Percentiles rank a stretch among this genome's conserved stretches.
phyloP scores from a whole-genome alignment of 2,888 invertebrate species.

The Melanargia galathea region DNA sequence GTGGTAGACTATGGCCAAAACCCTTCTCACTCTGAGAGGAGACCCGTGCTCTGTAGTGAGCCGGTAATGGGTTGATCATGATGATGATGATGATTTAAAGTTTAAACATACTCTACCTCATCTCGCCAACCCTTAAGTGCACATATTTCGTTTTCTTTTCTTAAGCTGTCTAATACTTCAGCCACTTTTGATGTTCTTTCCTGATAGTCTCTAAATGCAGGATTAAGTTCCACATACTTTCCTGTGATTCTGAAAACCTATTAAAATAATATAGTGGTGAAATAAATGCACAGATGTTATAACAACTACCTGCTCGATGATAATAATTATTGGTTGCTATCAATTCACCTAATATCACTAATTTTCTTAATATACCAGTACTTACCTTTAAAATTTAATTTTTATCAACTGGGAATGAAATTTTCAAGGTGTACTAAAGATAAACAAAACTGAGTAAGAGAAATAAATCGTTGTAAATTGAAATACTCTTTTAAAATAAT shows the following conservation, averaged over 20 bases:
- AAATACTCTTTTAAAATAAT: background rate
- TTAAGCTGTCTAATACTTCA: constrained; percentile 88
- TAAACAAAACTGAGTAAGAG: background rate
- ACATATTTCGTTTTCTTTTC: constrained; percentile 88
- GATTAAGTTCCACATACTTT: constrained; percentile 91
- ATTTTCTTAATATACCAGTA: background rate
- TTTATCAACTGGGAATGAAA: background rate
- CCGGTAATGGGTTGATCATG: background rate
- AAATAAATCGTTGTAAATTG: background rate
- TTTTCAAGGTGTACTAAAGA: background rate
- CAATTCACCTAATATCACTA: no score
- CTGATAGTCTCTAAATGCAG: constrained; percentile 92
- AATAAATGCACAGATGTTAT: background rate
- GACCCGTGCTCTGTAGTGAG: no score
- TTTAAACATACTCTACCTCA: constrained; percentile 83
- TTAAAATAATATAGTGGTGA: background rate
- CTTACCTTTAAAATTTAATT: background rate
- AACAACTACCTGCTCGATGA: background rate
- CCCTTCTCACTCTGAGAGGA: no score
- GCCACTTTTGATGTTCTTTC: constrained; percentile 90
- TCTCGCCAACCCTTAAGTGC: constrained; percentile 96
- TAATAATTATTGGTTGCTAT: no score
- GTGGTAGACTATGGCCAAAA: no score
- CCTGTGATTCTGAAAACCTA: constrained; percentile 88
- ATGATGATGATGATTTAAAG: background rate